These are phyloP conservation scores for Calliphora vomitoria DNA, from an alignment of 2,888 invertebrate species.

Conservation along the genomic window DNA sequence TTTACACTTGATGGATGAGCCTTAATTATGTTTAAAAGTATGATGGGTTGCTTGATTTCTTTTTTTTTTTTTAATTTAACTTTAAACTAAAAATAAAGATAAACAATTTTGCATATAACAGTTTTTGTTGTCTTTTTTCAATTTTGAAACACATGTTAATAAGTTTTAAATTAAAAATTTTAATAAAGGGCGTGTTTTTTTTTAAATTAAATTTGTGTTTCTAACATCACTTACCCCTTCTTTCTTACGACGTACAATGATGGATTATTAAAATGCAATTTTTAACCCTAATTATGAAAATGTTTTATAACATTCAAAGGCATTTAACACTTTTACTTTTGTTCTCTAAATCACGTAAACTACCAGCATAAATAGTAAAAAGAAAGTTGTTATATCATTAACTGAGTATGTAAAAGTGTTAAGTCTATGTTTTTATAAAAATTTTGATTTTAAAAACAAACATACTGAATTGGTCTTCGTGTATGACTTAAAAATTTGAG, in stretches of 20 bases:
- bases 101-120: constrained; percentile 58
- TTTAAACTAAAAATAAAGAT: constrained; percentile 16
- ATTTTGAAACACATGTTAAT: constrained; percentile 71
- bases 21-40: constrained; percentile 83
- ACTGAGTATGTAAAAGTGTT: no score
- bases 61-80: constrained; percentile 13
- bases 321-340: not conserved
- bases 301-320: not conserved
- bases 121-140: not conserved
- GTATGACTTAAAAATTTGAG: no score
- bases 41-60: constrained; percentile 45
- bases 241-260: constrained; percentile 32
- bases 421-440: no score
- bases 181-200: constrained; percentile 64
- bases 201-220: not conserved
- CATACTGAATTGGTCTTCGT: no score
- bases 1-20: constrained; percentile 84
- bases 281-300: constrained; percentile 38
- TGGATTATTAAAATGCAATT: constrained; percentile 64
- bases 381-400: no score
- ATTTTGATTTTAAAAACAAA: no score
- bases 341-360: not conserved
- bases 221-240: constrained; percentile 22
- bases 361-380: no score
- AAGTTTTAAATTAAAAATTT: constrained; percentile 71